Base-by-base conservation (phyloP, 1,140 invertebrate species). In the Batillaria attramentaria region DNA sequence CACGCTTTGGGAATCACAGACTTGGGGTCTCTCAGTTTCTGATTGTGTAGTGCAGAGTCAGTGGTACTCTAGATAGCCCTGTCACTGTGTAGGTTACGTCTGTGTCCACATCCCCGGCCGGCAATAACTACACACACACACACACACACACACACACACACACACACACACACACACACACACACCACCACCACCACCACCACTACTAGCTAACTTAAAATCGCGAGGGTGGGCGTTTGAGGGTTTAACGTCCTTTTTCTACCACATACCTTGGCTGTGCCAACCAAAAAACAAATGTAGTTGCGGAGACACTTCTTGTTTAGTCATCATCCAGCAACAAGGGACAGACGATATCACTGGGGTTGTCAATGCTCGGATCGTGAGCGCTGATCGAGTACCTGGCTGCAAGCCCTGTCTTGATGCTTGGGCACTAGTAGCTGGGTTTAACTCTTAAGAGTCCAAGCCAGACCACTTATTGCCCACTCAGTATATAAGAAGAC, bases 141-240 rank as follows among this genome's bases (percentile, higher is more conserved):
- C 57, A 62, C 57, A n/a, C 57, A 62, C 57, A 62, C 57, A 62
- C 57, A 62, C 57, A 62, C 57, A 62, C 57, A 62, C 57, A 62
- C 57, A 62, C 57, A 62, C 57, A 62, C 57, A 62, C 57, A 62
- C 57, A 62, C 57, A 62, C 57, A 62, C 57, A 62, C 57, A 16
- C 57, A 20, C n/a, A 18, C 57, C 24, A 1, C 57, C 24, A 10
- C n/a, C 24, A 24, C 57, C 33, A 20, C n/a, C 3, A 10, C 24
- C 57, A 62, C 16, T 24, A 24, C n/a, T 62, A 24, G 33, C 57
- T 18, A n/a, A n/a, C n/a, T n/a, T n/a, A n/a, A n/a, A n/a, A n/a
- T n/a, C n/a, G n/a, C n/a, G n/a, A n/a, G n/a, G n/a, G n/a, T n/a
- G n/a, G n/a, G 13, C 57, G n/a, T 31, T 31, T 24, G 46, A 50